phyloP scores from a whole-genome alignment of 1,140 invertebrate genomes.

The Platyscapa corneri region DNA sequence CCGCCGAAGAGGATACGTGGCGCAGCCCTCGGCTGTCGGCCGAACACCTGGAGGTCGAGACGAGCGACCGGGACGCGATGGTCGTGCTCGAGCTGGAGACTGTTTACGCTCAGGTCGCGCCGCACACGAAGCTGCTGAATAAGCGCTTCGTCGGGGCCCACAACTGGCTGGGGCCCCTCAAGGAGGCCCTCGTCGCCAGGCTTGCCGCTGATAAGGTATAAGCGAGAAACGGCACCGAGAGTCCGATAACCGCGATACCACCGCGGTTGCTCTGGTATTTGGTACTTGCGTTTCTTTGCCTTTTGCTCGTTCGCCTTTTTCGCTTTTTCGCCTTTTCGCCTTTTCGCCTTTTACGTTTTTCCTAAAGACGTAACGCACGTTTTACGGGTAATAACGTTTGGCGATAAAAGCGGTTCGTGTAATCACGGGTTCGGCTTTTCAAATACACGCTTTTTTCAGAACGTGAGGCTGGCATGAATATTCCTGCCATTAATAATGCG shows the following conservation, averaged over 20 bases:
- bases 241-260: neutral
- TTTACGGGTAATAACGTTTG: slow-evolving; percentile 1
- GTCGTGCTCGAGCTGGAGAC: slow-evolving; percentile 84
- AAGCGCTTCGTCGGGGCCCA: slow-evolving; percentile 92
- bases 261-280: too few relatives aligned
- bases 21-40: neutral
- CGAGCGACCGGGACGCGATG: slow-evolving; percentile 72
- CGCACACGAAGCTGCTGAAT: slow-evolving; percentile 88
- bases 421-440: neutral
- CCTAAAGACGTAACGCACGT: neutral
- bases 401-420: neutral
- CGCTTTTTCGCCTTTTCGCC: neutral
- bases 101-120: slow-evolving; percentile 84
- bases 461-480: neutral
- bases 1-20: slow-evolving; percentile 44
- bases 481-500: neutral
- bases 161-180: slow-evolving; percentile 88
- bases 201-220: slow-evolving; percentile 72
- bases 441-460: neutral
- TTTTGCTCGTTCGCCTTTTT: neutral
- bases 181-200: slow-evolving; percentile 71
- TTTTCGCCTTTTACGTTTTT: neutral
- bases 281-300: neutral
- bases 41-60: neutral
- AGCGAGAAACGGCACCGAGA: neutral